Base-by-base conservation (phyloP, 2,888 invertebrate species). In the Drosophila villosipedis region DNA sequence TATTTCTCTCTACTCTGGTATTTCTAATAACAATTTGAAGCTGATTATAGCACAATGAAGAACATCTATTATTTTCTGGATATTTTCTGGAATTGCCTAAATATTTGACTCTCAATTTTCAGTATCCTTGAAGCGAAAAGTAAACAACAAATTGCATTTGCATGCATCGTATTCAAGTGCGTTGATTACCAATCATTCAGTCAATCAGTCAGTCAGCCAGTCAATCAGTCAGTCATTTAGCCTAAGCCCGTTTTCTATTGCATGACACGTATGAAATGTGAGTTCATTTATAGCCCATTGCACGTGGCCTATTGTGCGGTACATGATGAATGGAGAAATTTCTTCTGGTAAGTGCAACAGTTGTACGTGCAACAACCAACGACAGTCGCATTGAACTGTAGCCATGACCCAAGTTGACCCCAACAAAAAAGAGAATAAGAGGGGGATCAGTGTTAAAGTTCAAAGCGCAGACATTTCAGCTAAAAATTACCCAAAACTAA, bases 381-480 rank as follows among this genome's bases (percentile, higher is more conserved):
- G 25, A 12, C 30, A 58, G 47, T 49, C 73, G 67, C 64, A 62
- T 57, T 68, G 73, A 67, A 80, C 77, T 71, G 58, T 65, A 80
- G 68, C 81, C 77, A 57, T 80, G 82, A 82, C 80, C 82, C 54
- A 58, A 78, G 78, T 55, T 47, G 81, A 80, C 80, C 83, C 66
- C 67, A 58, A 76, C 66, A 72, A 50, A 43, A 47, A 30, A 37
- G n/a, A n/a, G 41, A n/a, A 10, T n/a, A 33, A 16, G 57, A 2
- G 16, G 5, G 30, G 6, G 14, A 47, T 64, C 28, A 19, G 47
- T 63, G 78, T 64, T 64, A 73, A 76, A 83, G 82, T 82, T 83
- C 81, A 83, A 75, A 80, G 70, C 61, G 59, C 62, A 22, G 66
- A 54, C 78, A 70, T 75, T 78, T 75, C 68, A 68, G 50, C 35